Evolutionary conservation across 1,140 invertebrate genomes (phyloP).

Genomic region (Goniozus legneri): DNA sequence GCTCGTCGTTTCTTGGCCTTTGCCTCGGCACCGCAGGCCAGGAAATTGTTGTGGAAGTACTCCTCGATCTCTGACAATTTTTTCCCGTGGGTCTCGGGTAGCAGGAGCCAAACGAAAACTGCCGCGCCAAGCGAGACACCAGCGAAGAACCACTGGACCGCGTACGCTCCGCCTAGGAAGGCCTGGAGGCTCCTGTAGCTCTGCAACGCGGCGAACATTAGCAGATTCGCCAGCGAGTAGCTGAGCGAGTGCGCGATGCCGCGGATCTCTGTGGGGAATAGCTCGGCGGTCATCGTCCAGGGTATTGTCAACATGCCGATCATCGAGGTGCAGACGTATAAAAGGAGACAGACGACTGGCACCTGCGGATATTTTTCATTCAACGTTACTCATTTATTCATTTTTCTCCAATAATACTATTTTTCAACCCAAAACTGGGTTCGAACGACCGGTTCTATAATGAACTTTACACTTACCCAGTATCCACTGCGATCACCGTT

Average conservation of each 20-base stretch:
- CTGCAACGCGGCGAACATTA: slow-evolving; percentile 58
- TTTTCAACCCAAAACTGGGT: too few relatives aligned
- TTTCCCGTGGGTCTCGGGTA: slow-evolving; percentile 72
- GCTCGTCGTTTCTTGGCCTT: slow-evolving; percentile 25
- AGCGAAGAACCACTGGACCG: slow-evolving; percentile 68
- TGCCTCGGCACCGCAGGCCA: slow-evolving; percentile 32
- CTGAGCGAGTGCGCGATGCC: slow-evolving; percentile 57
- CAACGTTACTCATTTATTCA: too few relatives aligned
- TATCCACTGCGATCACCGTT: slow-evolving; percentile 35
- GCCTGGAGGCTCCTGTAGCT: slow-evolving; percentile 49
- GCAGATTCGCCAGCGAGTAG: slow-evolving; percentile 54
- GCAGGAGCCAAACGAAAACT: slow-evolving; percentile 60
- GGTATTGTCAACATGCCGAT: slow-evolving; percentile 60
- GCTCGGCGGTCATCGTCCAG: slow-evolving; percentile 62
- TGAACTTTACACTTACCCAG: slow-evolving; percentile 24
- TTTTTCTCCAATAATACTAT: too few relatives aligned
- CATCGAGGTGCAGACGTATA: slow-evolving; percentile 59
- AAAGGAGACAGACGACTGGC: slow-evolving; percentile 51
- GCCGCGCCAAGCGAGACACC: slow-evolving; percentile 58
- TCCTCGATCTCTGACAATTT: slow-evolving; percentile 66
- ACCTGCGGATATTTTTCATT: slow-evolving; percentile 24
- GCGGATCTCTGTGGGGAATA: slow-evolving; percentile 61
- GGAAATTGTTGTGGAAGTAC: slow-evolving; percentile 56
- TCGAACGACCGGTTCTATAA: background rate
- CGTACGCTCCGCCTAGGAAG: slow-evolving; percentile 57